These are phyloP conservation scores for Synaphobranchus kaupii DNA, from an alignment of 2,797 vertebrate species.

Conservation along the genomic window DNA sequence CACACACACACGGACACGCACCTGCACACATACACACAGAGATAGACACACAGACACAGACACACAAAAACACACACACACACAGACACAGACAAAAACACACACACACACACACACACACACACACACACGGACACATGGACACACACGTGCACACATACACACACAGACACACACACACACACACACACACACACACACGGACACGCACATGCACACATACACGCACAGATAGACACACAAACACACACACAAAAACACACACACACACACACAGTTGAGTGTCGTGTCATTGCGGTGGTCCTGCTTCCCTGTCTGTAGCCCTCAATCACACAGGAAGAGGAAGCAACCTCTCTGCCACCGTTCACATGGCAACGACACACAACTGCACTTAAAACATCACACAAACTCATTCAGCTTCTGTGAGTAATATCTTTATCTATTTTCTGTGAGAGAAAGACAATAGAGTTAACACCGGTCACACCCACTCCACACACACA, in stretches of 20 bases:
- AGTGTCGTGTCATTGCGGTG: not conserved
- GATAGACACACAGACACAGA: not conserved
- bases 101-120: constrained; percentile 15
- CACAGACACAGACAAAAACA: constrained; percentile 32
- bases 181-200: no score
- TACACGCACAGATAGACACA: no score
- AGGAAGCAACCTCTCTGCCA: not conserved
- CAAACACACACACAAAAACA: no score
- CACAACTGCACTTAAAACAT: not conserved
- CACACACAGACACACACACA: no score
- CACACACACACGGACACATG: constrained; percentile 8
- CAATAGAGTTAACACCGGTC: not conserved
- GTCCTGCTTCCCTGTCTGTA: not conserved
- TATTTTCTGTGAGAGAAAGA: not conserved
- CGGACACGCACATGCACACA: no score
- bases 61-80: constrained; percentile 43
- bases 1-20: not conserved
- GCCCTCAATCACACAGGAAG: not conserved
- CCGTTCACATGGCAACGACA: not conserved
- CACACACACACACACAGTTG: no score
- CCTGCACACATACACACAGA: not conserved
- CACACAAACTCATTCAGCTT: not conserved
- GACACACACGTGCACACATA: not conserved
- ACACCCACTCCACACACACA: not conserved
- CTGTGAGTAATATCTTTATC: not conserved